phyloP scores from a whole-genome alignment of 2,113 vertebrate species.

The Sinocyclocheilus anophthalmus region DNA sequence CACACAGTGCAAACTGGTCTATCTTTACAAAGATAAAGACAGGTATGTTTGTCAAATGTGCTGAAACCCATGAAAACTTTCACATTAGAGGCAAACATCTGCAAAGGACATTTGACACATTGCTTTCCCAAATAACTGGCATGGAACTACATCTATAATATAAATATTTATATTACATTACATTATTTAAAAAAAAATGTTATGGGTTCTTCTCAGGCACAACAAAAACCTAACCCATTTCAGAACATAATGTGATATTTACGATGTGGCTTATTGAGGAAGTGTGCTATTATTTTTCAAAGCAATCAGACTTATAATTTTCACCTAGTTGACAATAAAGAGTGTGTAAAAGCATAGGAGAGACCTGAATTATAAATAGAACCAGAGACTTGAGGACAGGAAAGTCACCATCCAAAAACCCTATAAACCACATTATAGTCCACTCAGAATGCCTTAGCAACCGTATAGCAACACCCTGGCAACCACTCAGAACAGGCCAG shows the following conservation, averaged over 20 bases:
- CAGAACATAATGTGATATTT: not conserved
- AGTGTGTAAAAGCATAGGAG: not conserved
- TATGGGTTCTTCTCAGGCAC: not conserved
- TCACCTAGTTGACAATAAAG: not conserved
- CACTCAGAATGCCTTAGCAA: not conserved
- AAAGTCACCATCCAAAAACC: not conserved
- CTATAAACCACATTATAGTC: not conserved
- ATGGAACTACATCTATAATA: not conserved
- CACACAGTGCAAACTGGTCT: slow-evolving; percentile 41
- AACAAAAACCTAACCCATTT: slow-evolving; percentile 5
- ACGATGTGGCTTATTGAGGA: not conserved
- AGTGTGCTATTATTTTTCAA: not conserved
- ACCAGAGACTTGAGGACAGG: not conserved
- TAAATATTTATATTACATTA: not conserved
- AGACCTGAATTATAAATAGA: not conserved
- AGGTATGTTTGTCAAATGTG: slow-evolving; percentile 54
- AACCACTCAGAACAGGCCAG: not conserved
- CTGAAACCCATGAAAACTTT: slow-evolving; percentile 21
- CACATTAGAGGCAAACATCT: not conserved
- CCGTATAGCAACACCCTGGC: not conserved
- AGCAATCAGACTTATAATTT: not conserved
- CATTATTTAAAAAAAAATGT: too few species aligned
- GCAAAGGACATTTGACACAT: not conserved
- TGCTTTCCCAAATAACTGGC: not conserved
- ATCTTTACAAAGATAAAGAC: slow-evolving; percentile 57